A percentile compares a stretch with the other conserved stretches of the same genome.
These are phyloP conservation scores for Agrotis ipsilon DNA, from an alignment of 2,888 invertebrate species.

Conservation along the genomic window DNA sequence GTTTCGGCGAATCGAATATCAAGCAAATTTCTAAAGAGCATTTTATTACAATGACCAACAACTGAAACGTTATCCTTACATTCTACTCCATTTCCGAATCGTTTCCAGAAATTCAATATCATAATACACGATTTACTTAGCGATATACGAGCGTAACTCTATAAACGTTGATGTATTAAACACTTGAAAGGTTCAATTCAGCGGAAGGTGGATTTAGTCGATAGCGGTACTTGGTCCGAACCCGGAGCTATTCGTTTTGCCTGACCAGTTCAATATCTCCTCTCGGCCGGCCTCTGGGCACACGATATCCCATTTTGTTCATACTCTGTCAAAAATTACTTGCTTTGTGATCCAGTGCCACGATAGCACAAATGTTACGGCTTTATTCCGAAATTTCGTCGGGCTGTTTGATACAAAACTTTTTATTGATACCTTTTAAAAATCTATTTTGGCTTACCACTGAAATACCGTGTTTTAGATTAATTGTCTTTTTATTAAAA, in stretches of 20 bases:
- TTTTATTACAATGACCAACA: slow-evolving; percentile 34
- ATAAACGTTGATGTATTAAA: slow-evolving; percentile 58
- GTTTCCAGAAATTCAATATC: slow-evolving; percentile 46
- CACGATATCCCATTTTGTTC: slow-evolving; percentile 80
- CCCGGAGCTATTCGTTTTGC: slow-evolving; percentile 74
- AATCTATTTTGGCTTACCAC: slow-evolving; percentile 7
- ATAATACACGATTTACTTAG: slow-evolving; percentile 57
- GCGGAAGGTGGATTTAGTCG: slow-evolving; percentile 67
- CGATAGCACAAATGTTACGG: slow-evolving; percentile 81
- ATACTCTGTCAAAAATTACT: slow-evolving; percentile 82
- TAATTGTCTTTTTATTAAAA: background rate
- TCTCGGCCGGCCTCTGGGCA: slow-evolving; percentile 79
- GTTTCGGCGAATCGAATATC: slow-evolving; percentile 2
- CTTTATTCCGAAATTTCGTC: slow-evolving; percentile 78
- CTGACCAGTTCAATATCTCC: slow-evolving; percentile 79
- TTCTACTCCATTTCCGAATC: slow-evolving; percentile 36
- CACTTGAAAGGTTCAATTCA: slow-evolving; percentile 62
- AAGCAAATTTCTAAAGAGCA: background rate
- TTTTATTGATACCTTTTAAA: slow-evolving; percentile 29
- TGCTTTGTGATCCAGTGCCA: slow-evolving; percentile 75
- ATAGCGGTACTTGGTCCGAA: slow-evolving; percentile 67
- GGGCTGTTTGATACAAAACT: slow-evolving; percentile 64
- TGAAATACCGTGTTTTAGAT: slow-evolving; percentile 8
- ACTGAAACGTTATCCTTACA: slow-evolving; percentile 49
- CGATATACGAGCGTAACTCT: slow-evolving; percentile 48